Evolutionary conservation across 1,140 invertebrate genomes (phyloP).

Genomic region (Drosophila miranda): DNA sequence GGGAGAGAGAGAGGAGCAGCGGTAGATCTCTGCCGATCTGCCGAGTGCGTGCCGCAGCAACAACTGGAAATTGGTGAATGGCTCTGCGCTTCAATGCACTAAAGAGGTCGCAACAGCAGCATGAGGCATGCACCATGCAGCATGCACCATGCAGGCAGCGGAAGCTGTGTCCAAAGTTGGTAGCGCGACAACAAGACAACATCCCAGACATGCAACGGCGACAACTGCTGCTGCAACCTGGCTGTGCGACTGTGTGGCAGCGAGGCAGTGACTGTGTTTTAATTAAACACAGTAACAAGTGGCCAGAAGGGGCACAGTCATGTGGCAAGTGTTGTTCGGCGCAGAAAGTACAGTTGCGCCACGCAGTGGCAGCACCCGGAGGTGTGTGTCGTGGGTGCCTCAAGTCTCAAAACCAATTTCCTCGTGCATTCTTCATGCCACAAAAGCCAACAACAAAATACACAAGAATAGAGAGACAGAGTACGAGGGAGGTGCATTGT

Average conservation of each 20-base stretch:
- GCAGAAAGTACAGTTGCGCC: conserved; percentile 61
- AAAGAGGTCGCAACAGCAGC: conserved; percentile 56
- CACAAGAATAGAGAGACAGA: not conserved
- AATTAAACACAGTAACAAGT: conserved; percentile 70
- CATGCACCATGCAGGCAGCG: conserved; percentile 26
- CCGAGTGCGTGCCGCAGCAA: not conserved
- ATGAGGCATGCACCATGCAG: too few species aligned
- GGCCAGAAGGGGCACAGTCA: conserved; percentile 36
- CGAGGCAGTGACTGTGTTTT: conserved; percentile 34
- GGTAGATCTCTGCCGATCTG: conserved; percentile 18
- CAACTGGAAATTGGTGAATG: conserved; percentile 67
- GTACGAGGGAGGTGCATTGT: too few species aligned
- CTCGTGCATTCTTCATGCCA: too few species aligned
- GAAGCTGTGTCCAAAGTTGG: conserved; percentile 78
- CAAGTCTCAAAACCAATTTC: not conserved
- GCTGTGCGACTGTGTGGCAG: conserved; percentile 1
- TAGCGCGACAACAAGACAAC: conserved; percentile 34
- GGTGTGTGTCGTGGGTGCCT: conserved; percentile 14
- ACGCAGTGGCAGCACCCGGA: not conserved
- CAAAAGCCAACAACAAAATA: not conserved
- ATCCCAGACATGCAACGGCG: conserved; percentile 16
- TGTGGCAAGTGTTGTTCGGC: conserved; percentile 57
- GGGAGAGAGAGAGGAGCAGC: conserved; percentile 6
- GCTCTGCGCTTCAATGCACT: conserved; percentile 71
- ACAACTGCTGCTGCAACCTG: conserved; percentile 36